Base-by-base conservation (phyloP, 1,140 invertebrate species). In the Dolichoris vasculosae region DNA sequence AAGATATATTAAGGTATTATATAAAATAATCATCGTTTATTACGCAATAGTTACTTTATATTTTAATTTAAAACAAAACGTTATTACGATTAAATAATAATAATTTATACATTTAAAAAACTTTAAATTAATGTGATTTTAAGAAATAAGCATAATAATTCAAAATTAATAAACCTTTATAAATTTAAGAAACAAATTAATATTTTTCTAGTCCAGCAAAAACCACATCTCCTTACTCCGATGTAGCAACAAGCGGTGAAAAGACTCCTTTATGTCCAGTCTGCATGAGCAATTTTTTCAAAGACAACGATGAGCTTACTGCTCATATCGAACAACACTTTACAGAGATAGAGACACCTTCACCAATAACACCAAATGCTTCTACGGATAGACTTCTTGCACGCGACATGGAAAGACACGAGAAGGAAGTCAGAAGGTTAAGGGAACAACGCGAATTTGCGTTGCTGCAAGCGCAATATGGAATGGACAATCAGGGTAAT, bases 401-500 rank as follows among this genome's bases (percentile, higher is more conserved):
- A 4, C 93, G 94, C 71, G 95, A 95, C 86, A 94, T 95, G 90
- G 95, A 95, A 88, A 95, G 94, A 84, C 91, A 93, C 35, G 96
- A 97, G 86, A 94, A 95, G 85, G 96, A 97, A 90, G 96, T 96
- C 2, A 94, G 96, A 88, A 95, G 94, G 79, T 93, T 95, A 83
- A 93, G 96, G 63, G 97, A 98, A 90, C 95, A 97, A 89, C 94
- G 96, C 83, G 97, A 97, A 91, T 97, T 97, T 92, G 96, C 97
- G 89, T 92, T 97, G 91, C 90, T 97, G 23, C 94, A 96, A 88
- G 97, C 96, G 20, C 96, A 97, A 90, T 97, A 97, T 92, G 97
- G 97, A 1, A 98, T 98, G 97, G 97, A 97, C 88, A 96, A 97
- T 92, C 96, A 97, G 88, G 96, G 95, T 48, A 96, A 96, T 88